A percentile compares a stretch with the other conserved stretches of the same genome.
These are phyloP conservation scores for Dinothrombium tinctorium DNA, from an alignment of 1,140 invertebrate genomes.

Conservation along the genomic window DNA sequence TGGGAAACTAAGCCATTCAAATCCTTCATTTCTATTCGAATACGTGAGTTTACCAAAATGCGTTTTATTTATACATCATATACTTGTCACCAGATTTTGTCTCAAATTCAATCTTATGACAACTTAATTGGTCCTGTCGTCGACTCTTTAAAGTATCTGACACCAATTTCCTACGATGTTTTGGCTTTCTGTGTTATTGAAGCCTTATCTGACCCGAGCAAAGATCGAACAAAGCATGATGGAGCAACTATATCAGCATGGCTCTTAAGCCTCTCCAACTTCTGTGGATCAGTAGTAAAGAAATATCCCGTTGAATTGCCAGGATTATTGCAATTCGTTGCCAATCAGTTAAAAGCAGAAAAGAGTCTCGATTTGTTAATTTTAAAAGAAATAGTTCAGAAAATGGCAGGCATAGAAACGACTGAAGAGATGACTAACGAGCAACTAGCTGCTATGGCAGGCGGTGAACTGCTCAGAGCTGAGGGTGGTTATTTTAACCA, in stretches of 20 bases:
- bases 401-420: slow-evolving; percentile 95
- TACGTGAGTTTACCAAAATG: slow-evolving; percentile 37
- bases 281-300: slow-evolving; percentile 84
- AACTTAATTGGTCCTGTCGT: slow-evolving; percentile 89
- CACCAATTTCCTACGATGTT: slow-evolving; percentile 83
- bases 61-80: slow-evolving; percentile 1
- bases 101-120: slow-evolving; percentile 90
- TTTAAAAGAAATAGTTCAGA: slow-evolving; percentile 91
- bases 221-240: slow-evolving; percentile 55
- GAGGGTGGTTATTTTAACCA: slow-evolving; percentile 94
- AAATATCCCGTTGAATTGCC: slow-evolving; percentile 91
- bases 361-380: slow-evolving; percentile 86
- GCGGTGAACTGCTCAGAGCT: slow-evolving; percentile 75
- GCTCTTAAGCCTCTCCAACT: slow-evolving; percentile 61
- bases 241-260: slow-evolving; percentile 82
- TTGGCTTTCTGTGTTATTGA: slow-evolving; percentile 87
- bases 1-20: slow-evolving; percentile 86
- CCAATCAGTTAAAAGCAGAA: slow-evolving; percentile 83
- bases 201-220: slow-evolving; percentile 40
- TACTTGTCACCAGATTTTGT: slow-evolving; percentile 30
- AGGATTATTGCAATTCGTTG: slow-evolving; percentile 83
- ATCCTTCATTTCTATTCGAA: slow-evolving; percentile 83
- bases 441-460: slow-evolving; percentile 82
- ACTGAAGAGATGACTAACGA: slow-evolving; percentile 87
- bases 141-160: slow-evolving; percentile 90